Evolutionary conservation across 2,797 vertebrate genomes (phyloP).

Genomic region (Denticeps clupeoides): DNA sequence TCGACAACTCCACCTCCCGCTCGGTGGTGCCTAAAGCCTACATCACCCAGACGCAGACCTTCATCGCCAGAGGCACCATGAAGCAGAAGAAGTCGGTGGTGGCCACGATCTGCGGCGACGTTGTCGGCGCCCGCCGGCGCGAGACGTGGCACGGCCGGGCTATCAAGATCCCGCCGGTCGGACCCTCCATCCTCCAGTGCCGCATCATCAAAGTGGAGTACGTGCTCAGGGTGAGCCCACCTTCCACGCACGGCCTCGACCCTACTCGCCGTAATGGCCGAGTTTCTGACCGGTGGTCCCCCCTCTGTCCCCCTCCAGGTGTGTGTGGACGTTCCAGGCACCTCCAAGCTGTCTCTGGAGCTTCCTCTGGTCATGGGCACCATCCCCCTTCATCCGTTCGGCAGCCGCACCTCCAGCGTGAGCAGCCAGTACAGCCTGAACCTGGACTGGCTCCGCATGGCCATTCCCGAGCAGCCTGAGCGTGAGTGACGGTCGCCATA

Average conservation of each 20-base stretch:
- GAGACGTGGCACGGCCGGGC: constrained; percentile 84
- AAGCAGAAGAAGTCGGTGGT: constrained; percentile 86
- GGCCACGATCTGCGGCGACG: constrained; percentile 71
- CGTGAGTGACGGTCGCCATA: constrained; percentile 59
- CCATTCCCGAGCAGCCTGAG: constrained; percentile 74
- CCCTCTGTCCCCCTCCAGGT: constrained; percentile 56
- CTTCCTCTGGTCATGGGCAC: constrained; percentile 91
- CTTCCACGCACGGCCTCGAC: no score
- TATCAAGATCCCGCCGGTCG: constrained; percentile 85
- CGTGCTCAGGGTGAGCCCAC: constrained; percentile 70
- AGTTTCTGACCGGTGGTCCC: no score
- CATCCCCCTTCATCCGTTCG: constrained; percentile 80
- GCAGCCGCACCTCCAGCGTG: constrained; percentile 82
- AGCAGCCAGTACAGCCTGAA: constrained; percentile 82
- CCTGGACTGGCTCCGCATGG: constrained; percentile 76
- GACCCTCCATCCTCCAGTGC: constrained; percentile 88
- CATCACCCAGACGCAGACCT: constrained; percentile 91
- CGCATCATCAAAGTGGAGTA: constrained; percentile 91
- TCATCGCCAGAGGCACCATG: constrained; percentile 79
- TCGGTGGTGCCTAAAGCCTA: constrained; percentile 76
- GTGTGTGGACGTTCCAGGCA: constrained; percentile 84
- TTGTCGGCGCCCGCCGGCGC: constrained; percentile 59
- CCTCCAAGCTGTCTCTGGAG: constrained; percentile 82
- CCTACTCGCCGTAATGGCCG: no score
- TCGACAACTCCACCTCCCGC: constrained; percentile 79